Percentiles rank a stretch among this genome's conserved stretches.
phyloP scores from a whole-genome alignment of 2,888 invertebrate genomes.

The Nemurella pictetii region DNA sequence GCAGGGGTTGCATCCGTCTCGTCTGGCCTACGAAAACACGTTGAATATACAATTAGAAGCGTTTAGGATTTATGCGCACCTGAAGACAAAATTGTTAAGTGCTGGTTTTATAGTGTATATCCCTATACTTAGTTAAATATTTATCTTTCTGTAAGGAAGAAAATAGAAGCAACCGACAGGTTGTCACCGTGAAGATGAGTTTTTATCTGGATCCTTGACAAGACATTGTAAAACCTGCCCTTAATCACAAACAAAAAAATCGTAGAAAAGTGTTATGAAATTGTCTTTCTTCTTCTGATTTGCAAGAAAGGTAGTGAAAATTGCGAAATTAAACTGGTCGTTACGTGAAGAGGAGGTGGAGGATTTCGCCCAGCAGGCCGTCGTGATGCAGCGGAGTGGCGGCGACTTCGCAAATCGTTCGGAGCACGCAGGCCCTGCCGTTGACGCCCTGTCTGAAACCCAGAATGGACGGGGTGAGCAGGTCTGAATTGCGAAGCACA shows the following conservation, averaged over 20 bases:
- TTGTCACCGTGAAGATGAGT: no score
- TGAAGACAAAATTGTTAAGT: not conserved
- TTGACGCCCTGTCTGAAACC: constrained; percentile 62
- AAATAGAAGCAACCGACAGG: not conserved
- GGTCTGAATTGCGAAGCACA: no score
- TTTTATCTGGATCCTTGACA: no score
- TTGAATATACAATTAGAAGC: not conserved
- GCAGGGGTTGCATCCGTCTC: constrained; percentile 48
- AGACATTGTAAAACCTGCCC: no score
- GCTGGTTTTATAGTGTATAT: no score
- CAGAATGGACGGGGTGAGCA: not conserved
- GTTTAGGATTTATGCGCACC: not conserved
- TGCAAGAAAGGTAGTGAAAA: not conserved
- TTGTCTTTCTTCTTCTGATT: not conserved
- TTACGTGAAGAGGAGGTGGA: constrained; percentile 70
- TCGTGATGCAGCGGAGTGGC: constrained; percentile 63
- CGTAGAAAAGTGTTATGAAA: not conserved
- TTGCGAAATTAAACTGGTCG: constrained; percentile 45
- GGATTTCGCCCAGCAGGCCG: constrained; percentile 66
- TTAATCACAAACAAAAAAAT: no score
- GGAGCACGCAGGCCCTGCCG: constrained; percentile 65
- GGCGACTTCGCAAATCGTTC: constrained; percentile 69
- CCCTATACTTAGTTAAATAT: no score
- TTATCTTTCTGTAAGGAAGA: no score
- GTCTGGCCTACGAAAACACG: constrained; percentile 53